Evolutionary conservation across 2,797 vertebrate species (phyloP), one percentile per base, ranked within the genome.

Genomic region (Danio kyathit): DNA sequence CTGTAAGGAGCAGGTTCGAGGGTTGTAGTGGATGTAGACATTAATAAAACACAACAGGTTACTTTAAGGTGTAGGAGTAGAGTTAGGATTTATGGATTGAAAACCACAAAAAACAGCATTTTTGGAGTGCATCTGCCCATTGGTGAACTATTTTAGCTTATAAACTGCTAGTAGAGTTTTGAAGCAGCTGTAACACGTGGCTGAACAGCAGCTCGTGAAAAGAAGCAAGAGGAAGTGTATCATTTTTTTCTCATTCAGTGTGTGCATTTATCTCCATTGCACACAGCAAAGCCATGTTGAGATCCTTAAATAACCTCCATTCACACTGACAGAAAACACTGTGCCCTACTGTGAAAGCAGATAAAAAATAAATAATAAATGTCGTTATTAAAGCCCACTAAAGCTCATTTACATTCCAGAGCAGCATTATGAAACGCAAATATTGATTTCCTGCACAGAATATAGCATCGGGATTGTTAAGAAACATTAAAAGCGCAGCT

Each of bases 381-480:
- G 29, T 29, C 29, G 29, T 29, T 29, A 1, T 1, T 29, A 29
- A n/a, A 29, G 29, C 29, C 16, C 6, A 52, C 2, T 77, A 54
- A 71, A 81, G 57, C 48, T 9, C 5, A n/a, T 66, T 17, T 41
- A 72, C n/a, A 11, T 46, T 60, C 29, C 43, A 11, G 19, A 38
- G 77, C 19, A 6, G 38, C 54, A 14, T 63, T 40, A 61, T 59
- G 10, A 17, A 60, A 56, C 0, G 59, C 41, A 79, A 79, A 84
- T 74, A 82, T 79, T 79, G 74, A 74, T 82, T 79, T 76, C 64
- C 19, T 43, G 60, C 14, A 10, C 8, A 6, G 41, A 51, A 63
- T 51, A 38, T 7, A 16, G 57, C 1, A 29, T 13, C 40, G 7
- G 12, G 21, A 44, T 19, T 14, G 49, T 40, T 40, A 49, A 69